Percentiles rank a stretch among this genome's conserved stretches.
Conservation (phyloP, 2,888 invertebrate species). For the Cataglyphis albicans region DNA sequence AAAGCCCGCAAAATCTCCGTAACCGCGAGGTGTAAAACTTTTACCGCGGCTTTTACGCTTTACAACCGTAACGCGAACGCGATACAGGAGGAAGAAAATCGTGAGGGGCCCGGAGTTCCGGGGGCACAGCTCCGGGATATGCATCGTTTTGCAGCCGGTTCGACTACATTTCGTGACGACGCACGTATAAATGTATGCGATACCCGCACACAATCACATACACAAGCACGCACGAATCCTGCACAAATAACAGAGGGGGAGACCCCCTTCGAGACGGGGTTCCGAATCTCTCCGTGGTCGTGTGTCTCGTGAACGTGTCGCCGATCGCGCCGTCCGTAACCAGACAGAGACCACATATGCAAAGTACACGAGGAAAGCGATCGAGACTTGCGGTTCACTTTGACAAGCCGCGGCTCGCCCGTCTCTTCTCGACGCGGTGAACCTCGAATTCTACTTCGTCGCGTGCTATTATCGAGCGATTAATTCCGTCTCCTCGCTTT, state of each 20-base stretch:
- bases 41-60: conserved; percentile 22
- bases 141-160: conserved; percentile 77
- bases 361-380: conserved; percentile 69
- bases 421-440: conserved; percentile 17
- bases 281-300: background rate
- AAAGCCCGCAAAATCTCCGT: background rate
- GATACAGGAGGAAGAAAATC: conserved; percentile 58
- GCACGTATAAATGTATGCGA: conserved; percentile 34
- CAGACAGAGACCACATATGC: conserved; percentile 67
- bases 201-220: background rate
- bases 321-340: conserved; percentile 43
- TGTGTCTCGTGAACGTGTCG: conserved; percentile 7
- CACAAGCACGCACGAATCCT: background rate
- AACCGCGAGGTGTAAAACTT: conserved; percentile 39
- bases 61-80: background rate
- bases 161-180: conserved; percentile 79
- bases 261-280: background rate
- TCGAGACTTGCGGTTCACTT: conserved; percentile 48
- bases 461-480: conserved; percentile 39
- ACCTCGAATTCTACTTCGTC: conserved; percentile 29
- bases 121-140: conserved; percentile 55
- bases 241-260: background rate
- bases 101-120: conserved; percentile 65
- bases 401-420: conserved; percentile 21
- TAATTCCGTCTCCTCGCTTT: conserved; percentile 7